Evolutionary conservation across 2,888 invertebrate species (phyloP).

Genomic region (Teleogryllus oceanicus): DNA sequence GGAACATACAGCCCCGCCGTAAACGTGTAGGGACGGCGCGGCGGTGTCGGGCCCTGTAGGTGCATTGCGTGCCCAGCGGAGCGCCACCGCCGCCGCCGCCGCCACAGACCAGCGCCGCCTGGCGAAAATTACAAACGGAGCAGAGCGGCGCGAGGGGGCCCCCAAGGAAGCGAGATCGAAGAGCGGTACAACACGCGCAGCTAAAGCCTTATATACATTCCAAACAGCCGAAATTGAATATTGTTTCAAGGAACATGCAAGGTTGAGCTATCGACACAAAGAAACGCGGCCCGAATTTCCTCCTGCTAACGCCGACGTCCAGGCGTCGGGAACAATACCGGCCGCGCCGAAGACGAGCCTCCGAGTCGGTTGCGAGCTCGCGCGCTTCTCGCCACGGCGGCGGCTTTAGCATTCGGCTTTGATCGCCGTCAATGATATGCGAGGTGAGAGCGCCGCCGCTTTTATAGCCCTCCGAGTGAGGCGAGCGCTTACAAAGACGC

Average conservation of each 20-base stretch:
- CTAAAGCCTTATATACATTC: neutral
- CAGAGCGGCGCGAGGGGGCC: neutral
- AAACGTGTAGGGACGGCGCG: neutral
- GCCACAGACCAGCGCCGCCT: too few relatives aligned
- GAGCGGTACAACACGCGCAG: neutral
- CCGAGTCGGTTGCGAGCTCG: neutral
- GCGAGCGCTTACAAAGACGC: too few relatives aligned
- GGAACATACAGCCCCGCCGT: neutral
- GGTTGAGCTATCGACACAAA: neutral
- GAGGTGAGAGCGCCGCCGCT: neutral
- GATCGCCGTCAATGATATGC: neutral
- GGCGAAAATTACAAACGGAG: too few relatives aligned
- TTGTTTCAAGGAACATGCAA: slow-evolving; percentile 18
- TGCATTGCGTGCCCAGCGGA: neutral
- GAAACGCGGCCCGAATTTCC: neutral
- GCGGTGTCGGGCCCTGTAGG: neutral
- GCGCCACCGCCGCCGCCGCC: neutral
- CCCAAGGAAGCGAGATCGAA: neutral
- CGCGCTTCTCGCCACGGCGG: neutral
- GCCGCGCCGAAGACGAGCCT: neutral
- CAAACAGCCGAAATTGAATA: slow-evolving; percentile 1
- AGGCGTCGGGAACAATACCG: neutral
- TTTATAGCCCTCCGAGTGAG: too few relatives aligned
- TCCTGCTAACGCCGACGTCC: too few relatives aligned
- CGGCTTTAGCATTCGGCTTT: neutral